A percentile compares a stretch with the other conserved stretches of the same genome.
Evolutionary conservation across 2,797 vertebrate genomes (phyloP).

Genomic region (Hydrophis major): DNA sequence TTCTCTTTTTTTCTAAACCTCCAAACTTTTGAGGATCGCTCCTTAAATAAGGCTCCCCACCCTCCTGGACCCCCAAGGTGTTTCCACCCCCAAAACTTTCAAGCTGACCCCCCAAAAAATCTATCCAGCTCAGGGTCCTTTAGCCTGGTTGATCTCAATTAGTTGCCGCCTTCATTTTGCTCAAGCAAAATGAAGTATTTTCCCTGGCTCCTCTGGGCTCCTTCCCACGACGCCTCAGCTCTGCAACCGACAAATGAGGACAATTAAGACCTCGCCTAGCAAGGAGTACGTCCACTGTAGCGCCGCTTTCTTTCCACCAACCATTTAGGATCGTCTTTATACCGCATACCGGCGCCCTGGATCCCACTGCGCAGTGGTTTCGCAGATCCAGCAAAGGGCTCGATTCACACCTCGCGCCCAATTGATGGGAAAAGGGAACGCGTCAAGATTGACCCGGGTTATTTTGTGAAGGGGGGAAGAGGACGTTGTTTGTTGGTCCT

Average conservation of each 20-base stretch:
- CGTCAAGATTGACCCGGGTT: too few species aligned
- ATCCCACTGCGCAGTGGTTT: neutral
- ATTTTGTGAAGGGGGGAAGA: too few species aligned
- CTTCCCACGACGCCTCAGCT: neutral
- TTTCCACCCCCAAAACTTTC: neutral
- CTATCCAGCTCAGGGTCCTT: neutral
- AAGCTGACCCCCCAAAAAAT: accelerated
- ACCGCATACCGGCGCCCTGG: neutral
- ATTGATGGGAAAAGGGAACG: too few species aligned
- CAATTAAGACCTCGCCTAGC: neutral
- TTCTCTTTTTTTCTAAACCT: neutral
- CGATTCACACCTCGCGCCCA: neutral
- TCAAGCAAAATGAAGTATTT: neutral
- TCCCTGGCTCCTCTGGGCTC: neutral
- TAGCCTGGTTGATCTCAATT: neutral
- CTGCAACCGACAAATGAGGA: neutral
- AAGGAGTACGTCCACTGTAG: neutral
- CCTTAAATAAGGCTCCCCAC: neutral
- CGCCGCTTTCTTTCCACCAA: neutral
- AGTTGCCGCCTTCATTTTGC: neutral
- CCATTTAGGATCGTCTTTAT: neutral
- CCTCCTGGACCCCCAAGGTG: neutral
- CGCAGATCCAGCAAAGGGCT: neutral
- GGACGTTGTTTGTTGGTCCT: neutral
- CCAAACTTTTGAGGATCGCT: neutral